Percentiles rank a stretch among this genome's conserved stretches.
These are phyloP conservation scores for Megaleporinus macrocephalus DNA, from an alignment of 2,113 vertebrate species.

Conservation along the genomic window DNA sequence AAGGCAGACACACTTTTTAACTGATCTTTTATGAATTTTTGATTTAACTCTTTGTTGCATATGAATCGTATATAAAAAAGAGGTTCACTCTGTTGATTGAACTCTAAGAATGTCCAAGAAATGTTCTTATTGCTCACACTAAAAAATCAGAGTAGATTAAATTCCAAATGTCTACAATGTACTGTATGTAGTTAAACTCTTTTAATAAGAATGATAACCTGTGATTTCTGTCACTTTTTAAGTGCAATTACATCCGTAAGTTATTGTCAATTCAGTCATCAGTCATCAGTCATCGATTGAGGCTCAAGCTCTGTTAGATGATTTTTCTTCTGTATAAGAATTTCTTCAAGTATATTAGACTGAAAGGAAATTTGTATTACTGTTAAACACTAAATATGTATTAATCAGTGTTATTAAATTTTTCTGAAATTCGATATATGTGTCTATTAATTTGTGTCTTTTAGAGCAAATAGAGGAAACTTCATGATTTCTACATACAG, in stretches of 20 bases:
- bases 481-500: background rate
- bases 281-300: background rate
- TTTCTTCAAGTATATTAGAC: background rate
- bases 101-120: background rate
- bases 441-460: background rate
- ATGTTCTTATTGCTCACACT: background rate
- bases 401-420: background rate
- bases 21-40: background rate
- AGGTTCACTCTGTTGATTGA: background rate
- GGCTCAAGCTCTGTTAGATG: background rate
- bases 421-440: background rate
- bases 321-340: background rate
- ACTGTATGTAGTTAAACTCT: background rate
- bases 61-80: background rate
- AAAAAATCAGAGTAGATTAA: background rate
- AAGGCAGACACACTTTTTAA: background rate
- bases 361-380: background rate
- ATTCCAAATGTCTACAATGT: too few relatives aligned
- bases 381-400: background rate
- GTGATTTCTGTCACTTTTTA: background rate
- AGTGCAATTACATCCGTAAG: background rate
- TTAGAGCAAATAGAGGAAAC: background rate
- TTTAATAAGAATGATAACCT: background rate
- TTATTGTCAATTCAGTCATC: background rate
- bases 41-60: background rate